Evolutionary conservation across 2,888 invertebrate species (phyloP), one percentile per base, ranked within the genome.

Genomic region (Synanthedon myopaeformis): DNA sequence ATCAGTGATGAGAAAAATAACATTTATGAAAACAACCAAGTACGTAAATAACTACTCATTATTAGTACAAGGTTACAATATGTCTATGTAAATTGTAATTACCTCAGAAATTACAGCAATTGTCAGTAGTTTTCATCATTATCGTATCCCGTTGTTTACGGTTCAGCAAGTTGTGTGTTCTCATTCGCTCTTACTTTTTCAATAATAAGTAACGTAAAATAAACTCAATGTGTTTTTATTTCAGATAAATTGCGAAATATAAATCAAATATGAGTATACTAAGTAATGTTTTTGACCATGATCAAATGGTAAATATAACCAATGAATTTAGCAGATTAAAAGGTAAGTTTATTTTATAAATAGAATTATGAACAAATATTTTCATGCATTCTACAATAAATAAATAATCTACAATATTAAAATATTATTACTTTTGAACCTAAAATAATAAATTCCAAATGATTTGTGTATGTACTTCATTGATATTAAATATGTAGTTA

Each of bases 311-410:
- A 55, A 74, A 63, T 53, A 88, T 89, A 57, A 67, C 71, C 19
- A 66, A 73, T 3, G 87, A 89, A 64, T 88, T 88, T 62, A 67
- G 66, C 56, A 75, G 89, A 58, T 61, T 89, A 55, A 71, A 76
- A 72, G 89, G 89, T 88, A 74, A 73, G 69, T 62, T 53, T 42
- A 48, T 52, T 42, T 23, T 23, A 23, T 23, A 23, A 23, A 23
- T 23, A 23, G 4, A 23, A 23, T 4, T 3, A 19, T 19, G 19
- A n/a, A 45, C 13, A 13, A 10, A 13, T 45, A 45, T 45, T 45
- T 45, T 45, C 4, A 13, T 11, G n/a, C 13, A 6, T 42, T 42
- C 12, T 3, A 17, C 42, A 12, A 42, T 13, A n/a, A 42, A 45
- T 45, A 13, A 13, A 35, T 35, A 35, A 35, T 2, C 2, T 35